These are phyloP conservation scores for Diglossa cyanea DNA, from an alignment of 2,797 vertebrate genomes.

Conservation along the genomic window DNA sequence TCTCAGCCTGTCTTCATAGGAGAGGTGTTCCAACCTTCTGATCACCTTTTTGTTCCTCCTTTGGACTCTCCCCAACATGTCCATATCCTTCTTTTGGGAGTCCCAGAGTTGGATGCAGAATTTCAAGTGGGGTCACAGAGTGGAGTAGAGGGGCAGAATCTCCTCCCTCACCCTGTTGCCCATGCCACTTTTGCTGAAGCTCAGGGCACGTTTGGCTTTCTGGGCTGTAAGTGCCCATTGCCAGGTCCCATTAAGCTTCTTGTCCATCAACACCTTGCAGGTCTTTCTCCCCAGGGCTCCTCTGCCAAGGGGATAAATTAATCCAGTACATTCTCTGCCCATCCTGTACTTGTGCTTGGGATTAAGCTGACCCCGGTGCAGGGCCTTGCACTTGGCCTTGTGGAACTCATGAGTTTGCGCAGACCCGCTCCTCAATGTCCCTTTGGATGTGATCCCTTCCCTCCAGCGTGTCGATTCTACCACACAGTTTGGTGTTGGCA, in stretches of 20 bases:
- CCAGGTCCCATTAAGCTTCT: not conserved
- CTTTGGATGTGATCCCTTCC: not conserved
- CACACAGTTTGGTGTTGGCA: not conserved
- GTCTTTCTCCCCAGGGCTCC: not conserved
- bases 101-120: not conserved
- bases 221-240: not conserved
- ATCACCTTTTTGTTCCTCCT: not conserved
- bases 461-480: accelerated
- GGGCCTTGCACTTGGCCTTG: not conserved
- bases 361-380: not conserved
- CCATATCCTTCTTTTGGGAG: not conserved
- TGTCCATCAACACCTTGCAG: not conserved
- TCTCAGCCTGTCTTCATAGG: not conserved
- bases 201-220: not conserved
- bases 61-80: not conserved
- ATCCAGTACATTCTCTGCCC: not conserved
- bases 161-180: not conserved
- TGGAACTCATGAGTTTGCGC: not conserved
- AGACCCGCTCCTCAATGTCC: not conserved
- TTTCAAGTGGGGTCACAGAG: accelerated
- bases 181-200: not conserved
- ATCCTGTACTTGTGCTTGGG: not conserved
- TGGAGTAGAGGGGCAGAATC: not conserved
- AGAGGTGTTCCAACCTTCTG: not conserved
- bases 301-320: not conserved